Conservation (phyloP, 2,113 vertebrate species). For the Nycticryphes semicollaris region DNA sequence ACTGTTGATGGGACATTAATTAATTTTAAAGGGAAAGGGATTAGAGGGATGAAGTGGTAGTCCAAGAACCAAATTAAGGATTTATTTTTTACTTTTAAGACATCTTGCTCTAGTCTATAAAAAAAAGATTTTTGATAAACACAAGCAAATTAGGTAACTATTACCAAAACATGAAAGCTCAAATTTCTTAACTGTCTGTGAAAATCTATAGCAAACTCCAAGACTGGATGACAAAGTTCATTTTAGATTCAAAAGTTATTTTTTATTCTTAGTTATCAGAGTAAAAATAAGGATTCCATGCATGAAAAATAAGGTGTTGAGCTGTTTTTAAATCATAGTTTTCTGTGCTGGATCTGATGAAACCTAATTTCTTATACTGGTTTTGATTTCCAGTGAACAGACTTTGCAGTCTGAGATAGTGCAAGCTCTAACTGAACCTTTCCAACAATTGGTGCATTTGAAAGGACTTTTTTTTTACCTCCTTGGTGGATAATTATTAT, state of each 20-base stretch:
- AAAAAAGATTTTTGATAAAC: background rate
- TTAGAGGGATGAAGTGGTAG: background rate
- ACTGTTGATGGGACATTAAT: background rate
- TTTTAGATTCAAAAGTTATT: background rate
- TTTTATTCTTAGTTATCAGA: background rate
- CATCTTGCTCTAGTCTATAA: background rate
- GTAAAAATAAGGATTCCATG: background rate
- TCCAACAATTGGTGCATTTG: background rate
- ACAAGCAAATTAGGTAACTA: background rate
- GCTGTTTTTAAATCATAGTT: background rate
- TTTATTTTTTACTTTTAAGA: background rate
- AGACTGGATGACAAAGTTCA: background rate
- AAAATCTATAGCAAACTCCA: background rate
- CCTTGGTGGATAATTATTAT: background rate
- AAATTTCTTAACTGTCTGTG: background rate
- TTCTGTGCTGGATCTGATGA: background rate
- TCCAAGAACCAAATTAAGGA: background rate
- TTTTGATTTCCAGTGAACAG: background rate
- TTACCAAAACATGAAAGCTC: background rate
- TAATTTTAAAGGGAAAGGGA: background rate
- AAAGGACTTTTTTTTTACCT: background rate
- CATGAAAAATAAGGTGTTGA: background rate
- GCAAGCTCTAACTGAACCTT: background rate
- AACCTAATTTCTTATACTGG: background rate
- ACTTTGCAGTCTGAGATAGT: background rate